Evolutionary conservation across 2,113 vertebrate species (phyloP), one percentile per base, ranked within the genome.

Genomic region (Crocuta crocuta): DNA sequence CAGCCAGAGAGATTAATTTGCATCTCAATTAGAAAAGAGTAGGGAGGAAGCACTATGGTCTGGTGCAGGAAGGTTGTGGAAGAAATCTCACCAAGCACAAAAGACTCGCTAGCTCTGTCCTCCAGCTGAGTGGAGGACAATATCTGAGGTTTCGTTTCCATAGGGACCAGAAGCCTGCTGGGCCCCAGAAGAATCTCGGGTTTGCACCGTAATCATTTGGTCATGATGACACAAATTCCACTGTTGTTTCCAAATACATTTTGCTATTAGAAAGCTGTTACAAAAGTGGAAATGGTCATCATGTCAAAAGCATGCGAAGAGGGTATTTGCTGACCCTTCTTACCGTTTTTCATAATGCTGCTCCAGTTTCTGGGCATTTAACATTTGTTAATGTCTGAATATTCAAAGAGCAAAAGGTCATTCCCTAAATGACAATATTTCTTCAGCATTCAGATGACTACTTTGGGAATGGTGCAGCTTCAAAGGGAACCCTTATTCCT

Each of bases 1-100:
- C 99, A 99, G 99, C 99, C 99, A 99, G 99, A 99, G 99, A 99
- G 99, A 99, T 99, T 99, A 99, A 99, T 99, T 99, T 99, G 99
- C 99, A 99, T 99, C 99, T 99, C 99, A 99, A 99, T 99, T 99
- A 99, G 98, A 98, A 98, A 98, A 95, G 99, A 99, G 98, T 99
- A 96, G 98, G 98, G 99, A 98, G 98, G 99, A 99, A 99, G 98
- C 98, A 45, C 93, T 97, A 97, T 98, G 98, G 98, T 99, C 99
- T 99, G 98, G 98, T 99, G 98, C 98, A 98, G 97, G 98, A 98
- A 99, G 98, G 98, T 98, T 98, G 97, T 96, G 98, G 99, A 99
- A 99, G 99, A 99, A 99, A 99, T 99, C 99, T 99, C 99, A 98
- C 99, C 98, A 96, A 98, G 98, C 99, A 99, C 98, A 99, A 99